These are phyloP conservation scores for Tachina grossa DNA, from an alignment of 2,888 invertebrate genomes.

Conservation along the genomic window DNA sequence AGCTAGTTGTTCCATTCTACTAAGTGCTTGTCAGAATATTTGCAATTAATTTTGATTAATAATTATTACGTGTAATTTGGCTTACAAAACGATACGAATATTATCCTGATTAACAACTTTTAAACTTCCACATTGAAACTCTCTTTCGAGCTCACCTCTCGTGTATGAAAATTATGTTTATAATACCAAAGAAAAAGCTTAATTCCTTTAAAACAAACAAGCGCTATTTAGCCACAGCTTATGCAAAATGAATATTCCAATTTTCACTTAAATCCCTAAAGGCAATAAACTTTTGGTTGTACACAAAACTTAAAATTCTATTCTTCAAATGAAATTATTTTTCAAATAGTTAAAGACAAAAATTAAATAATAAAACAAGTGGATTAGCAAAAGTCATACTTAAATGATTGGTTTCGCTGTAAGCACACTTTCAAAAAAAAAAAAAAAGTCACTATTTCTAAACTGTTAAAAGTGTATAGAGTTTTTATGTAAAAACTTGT, in stretches of 20 bases:
- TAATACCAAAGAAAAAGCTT: too few species aligned
- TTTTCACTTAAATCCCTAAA: neutral
- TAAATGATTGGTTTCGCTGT: constrained; percentile 25
- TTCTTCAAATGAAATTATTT: neutral
- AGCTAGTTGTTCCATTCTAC: too few species aligned
- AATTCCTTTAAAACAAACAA: neutral
- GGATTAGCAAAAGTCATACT: constrained; percentile 13
- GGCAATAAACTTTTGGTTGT: neutral
- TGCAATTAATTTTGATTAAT: too few species aligned
- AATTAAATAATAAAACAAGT: constrained; percentile 20
- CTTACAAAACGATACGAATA: too few species aligned
- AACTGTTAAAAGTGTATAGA: neutral
- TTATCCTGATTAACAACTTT: too few species aligned
- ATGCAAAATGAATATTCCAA: neutral
- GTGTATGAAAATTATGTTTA: too few species aligned
- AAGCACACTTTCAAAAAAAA: constrained; percentile 8
- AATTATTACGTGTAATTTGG: too few species aligned
- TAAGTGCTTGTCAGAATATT: too few species aligned
- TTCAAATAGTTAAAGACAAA: neutral
- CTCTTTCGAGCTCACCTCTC: too few species aligned
- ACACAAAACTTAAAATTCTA: neutral
- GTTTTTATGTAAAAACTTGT: constrained; percentile 10
- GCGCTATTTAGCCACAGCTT: neutral
- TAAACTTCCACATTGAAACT: too few species aligned
- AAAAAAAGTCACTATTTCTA: neutral